Percentiles rank a stretch among this genome's conserved stretches.
These are phyloP conservation scores for Cepaea hortensis DNA, from an alignment of 2,888 invertebrate genomes.

Conservation along the genomic window DNA sequence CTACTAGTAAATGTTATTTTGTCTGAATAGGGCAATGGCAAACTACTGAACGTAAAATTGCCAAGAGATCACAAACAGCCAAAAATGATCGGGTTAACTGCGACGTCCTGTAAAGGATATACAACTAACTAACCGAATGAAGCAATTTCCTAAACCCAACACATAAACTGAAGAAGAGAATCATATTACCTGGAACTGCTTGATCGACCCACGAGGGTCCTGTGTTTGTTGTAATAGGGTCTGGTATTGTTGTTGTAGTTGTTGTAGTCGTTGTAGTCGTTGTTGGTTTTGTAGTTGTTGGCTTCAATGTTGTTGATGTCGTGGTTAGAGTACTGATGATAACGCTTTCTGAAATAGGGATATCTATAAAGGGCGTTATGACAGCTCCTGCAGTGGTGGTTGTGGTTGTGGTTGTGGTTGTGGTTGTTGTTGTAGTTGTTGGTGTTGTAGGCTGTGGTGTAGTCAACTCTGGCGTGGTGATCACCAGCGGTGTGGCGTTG, in stretches of 20 bases:
- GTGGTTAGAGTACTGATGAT: not conserved
- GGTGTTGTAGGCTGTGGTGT: constrained; percentile 21
- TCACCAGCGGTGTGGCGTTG: constrained; percentile 22
- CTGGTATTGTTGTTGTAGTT: not conserved
- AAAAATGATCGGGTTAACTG: too few relatives aligned
- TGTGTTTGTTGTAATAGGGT: not conserved
- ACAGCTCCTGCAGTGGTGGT: not conserved
- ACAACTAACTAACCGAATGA: too few relatives aligned
- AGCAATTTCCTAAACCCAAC: too few relatives aligned
- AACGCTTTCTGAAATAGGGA: not conserved
- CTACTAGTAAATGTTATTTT: too few relatives aligned
- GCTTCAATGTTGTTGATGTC: too few relatives aligned
- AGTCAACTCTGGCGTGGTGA: constrained; percentile 12
- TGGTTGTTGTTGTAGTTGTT: not conserved
- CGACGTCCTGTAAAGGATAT: too few relatives aligned
- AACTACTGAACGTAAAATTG: too few relatives aligned
- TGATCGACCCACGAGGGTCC: not conserved
- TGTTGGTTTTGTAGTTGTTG: constrained; percentile 4
- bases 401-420: constrained; percentile 1
- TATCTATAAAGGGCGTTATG: constrained; percentile 20
- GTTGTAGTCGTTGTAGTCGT: constrained; percentile 17
- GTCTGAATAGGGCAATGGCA: too few relatives aligned
- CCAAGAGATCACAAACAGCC: too few relatives aligned
- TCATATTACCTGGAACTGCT: too few relatives aligned
- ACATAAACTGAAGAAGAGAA: too few relatives aligned